Percentiles rank a stretch among this genome's conserved stretches.
phyloP scores from a whole-genome alignment of 1,140 invertebrate genomes.

The Eufriesea mexicana region DNA sequence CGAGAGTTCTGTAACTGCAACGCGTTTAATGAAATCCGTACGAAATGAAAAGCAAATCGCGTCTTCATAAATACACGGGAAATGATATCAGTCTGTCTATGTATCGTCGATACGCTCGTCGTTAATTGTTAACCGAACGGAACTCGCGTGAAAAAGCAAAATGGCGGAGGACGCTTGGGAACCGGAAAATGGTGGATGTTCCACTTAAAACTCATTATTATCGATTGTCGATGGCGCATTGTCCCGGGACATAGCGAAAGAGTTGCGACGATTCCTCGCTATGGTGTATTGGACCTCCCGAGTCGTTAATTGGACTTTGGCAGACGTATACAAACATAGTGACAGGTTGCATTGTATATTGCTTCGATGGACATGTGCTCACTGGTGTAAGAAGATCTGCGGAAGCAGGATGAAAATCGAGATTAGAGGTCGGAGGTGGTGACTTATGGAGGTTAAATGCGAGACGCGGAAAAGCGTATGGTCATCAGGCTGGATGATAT shows the following conservation, averaged over 20 bases:
- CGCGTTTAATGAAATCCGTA: neutral
- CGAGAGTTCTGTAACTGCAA: neutral
- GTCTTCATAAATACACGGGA: no score
- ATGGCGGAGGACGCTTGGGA: neutral
- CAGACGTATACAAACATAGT: slow-evolving; percentile 2
- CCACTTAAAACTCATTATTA: slow-evolving; percentile 14
- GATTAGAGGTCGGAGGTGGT: neutral
- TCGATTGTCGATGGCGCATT: neutral
- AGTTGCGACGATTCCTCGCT: neutral
- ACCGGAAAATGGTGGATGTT: neutral
- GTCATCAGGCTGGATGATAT: neutral
- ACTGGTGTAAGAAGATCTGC: neutral
- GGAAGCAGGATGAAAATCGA: neutral
- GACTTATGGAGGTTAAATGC: neutral
- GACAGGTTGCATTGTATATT: neutral
- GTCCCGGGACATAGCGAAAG: neutral
- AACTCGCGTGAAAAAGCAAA: neutral
- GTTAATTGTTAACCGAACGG: neutral
- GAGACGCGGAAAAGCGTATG: neutral
- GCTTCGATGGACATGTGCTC: neutral
- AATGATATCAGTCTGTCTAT: neutral
- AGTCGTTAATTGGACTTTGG: slow-evolving; percentile 9
- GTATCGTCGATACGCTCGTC: neutral
- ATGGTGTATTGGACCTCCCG: neutral
- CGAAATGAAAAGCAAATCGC: neutral